Percentiles rank a stretch among this genome's conserved stretches.
These are phyloP conservation scores for Ormyrus thymus DNA, from an alignment of 2,888 invertebrate genomes.

Conservation along the genomic window DNA sequence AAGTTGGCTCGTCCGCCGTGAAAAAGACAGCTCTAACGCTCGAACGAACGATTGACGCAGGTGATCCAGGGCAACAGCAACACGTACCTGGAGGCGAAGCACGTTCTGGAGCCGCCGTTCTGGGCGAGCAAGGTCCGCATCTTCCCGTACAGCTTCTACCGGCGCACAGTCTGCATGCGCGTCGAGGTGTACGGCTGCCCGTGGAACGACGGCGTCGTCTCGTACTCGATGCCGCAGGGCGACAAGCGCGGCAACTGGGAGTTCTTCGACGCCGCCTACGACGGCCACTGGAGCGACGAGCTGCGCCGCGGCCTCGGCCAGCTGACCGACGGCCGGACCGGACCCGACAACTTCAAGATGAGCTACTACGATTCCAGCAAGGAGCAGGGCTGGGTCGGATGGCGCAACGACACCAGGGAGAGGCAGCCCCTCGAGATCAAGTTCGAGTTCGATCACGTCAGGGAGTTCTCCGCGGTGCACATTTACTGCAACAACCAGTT, in stretches of 20 bases:
- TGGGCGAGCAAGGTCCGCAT: conserved; percentile 91
- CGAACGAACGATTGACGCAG: conserved; percentile 75
- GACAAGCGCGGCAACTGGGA: conserved; percentile 88
- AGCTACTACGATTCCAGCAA: conserved; percentile 79
- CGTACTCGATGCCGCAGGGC: conserved; percentile 93
- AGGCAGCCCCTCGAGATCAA: conserved; percentile 81
- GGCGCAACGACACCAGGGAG: conserved; percentile 86
- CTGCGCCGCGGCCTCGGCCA: conserved; percentile 89
- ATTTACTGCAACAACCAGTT: conserved; percentile 91
- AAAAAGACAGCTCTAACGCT: background rate
- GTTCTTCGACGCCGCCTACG: conserved; percentile 89
- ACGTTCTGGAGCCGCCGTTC: conserved; percentile 86
- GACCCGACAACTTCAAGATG: conserved; percentile 84
- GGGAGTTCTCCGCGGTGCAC: conserved; percentile 89
- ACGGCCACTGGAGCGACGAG: conserved; percentile 87
- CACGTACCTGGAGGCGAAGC: conserved; percentile 88
- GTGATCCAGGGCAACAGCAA: conserved; percentile 89
- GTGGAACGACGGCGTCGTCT: conserved; percentile 89
- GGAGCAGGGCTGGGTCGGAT: conserved; percentile 92
- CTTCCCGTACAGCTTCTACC: conserved; percentile 88
- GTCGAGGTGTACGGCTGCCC: conserved; percentile 92
- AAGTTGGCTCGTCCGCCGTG: too few relatives aligned
- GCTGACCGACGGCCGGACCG: conserved; percentile 87
- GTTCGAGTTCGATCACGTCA: conserved; percentile 90
- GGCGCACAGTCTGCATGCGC: conserved; percentile 92